These are phyloP conservation scores for Drosophila littoralis DNA, from an alignment of 1,140 invertebrate species.

Conservation along the genomic window DNA sequence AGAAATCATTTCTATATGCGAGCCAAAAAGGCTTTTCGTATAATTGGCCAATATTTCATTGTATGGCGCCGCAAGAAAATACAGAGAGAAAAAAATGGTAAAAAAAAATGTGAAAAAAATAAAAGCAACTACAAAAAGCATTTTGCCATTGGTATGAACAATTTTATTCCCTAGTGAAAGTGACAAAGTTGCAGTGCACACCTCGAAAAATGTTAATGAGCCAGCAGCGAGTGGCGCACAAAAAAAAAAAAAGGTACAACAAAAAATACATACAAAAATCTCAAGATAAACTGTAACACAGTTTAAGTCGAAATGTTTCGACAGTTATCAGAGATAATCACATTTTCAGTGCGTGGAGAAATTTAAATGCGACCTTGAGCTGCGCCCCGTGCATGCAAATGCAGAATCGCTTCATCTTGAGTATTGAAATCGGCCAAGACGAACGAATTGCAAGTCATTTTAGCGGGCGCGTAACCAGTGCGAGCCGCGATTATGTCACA, in stretches of 20 bases:
- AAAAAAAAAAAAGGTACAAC: constrained; percentile 40
- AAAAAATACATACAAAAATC: constrained; percentile 42
- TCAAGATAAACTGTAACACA: constrained; percentile 64
- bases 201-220: constrained; percentile 81
- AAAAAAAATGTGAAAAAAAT: constrained; percentile 36
- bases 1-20: constrained; percentile 63
- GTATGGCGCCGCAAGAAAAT: constrained; percentile 34
- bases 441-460: constrained; percentile 59
- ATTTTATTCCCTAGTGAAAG: constrained; percentile 80
- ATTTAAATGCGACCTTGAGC: constrained; percentile 70
- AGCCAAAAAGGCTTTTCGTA: constrained; percentile 52
- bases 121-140: constrained; percentile 47
- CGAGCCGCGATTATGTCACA: constrained; percentile 67
- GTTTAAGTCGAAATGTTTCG: constrained; percentile 59
- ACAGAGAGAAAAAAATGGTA: constrained; percentile 25
- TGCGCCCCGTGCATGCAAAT: constrained; percentile 38
- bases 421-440: not conserved
- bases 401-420: constrained; percentile 53
- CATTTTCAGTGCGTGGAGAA: constrained; percentile 56
- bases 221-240: constrained; percentile 50
- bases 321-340: constrained; percentile 52
- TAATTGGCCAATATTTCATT: constrained; percentile 78
- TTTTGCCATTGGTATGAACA: constrained; percentile 71
- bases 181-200: constrained; percentile 80
- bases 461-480: constrained; percentile 38